These are phyloP conservation scores for Oxycera nigricornis DNA, from an alignment of 2,888 invertebrate species.

Conservation along the genomic window DNA sequence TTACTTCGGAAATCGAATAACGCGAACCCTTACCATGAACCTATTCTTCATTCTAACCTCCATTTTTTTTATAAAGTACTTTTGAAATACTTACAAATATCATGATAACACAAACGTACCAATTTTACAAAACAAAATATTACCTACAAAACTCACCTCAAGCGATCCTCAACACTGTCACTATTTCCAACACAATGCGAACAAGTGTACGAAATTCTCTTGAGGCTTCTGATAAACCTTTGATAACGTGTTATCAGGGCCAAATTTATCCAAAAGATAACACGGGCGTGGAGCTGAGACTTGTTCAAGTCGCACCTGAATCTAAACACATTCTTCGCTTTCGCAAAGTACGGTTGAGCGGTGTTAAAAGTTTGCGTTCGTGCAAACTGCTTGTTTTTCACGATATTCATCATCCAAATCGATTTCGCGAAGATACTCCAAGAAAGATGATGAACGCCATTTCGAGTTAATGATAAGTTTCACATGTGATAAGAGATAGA, in stretches of 20 bases:
- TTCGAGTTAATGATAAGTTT: neutral
- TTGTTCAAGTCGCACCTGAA: conserved; percentile 19
- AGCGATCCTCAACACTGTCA: neutral
- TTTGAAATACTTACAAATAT: neutral
- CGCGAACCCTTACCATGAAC: no score
- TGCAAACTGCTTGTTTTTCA: neutral
- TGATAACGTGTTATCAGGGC: conserved; percentile 37
- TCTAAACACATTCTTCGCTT: neutral
- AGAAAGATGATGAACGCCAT: neutral
- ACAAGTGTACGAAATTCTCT: conserved; percentile 22
- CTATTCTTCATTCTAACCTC: no score
- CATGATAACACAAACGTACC: neutral
- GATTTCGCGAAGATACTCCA: neutral
- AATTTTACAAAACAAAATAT: neutral
- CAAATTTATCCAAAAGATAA: conserved; percentile 37
- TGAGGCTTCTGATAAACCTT: conserved; percentile 19
- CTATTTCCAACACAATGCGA: conserved; percentile 30
- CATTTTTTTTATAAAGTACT: neutral
- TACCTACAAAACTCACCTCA: conserved; percentile 6
- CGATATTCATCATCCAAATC: neutral
- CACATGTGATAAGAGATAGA: conserved; percentile 7
- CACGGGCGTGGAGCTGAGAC: conserved; percentile 20
- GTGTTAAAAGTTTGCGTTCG: neutral
- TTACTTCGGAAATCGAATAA: no score
- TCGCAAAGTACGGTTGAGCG: neutral